Conservation (phyloP, 2,113 vertebrate genomes). For the Platichthys flesus region DNA sequence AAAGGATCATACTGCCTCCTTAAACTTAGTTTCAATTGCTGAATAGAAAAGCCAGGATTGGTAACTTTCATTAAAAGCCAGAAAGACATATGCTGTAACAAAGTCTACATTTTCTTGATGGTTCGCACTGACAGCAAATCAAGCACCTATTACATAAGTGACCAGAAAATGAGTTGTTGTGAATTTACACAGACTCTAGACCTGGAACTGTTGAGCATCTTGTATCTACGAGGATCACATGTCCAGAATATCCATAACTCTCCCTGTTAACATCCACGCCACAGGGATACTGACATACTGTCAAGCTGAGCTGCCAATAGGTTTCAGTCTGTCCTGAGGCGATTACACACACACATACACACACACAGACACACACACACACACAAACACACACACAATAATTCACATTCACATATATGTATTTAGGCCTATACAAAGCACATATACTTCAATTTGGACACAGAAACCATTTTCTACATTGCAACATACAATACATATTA, state of each 20-base stretch:
- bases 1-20: constrained; percentile 3
- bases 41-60: neutral
- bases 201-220: constrained; percentile 26
- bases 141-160: constrained; percentile 28
- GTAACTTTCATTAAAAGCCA: constrained; percentile 2
- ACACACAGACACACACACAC: constrained; percentile 10
- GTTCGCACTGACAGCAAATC: constrained; percentile 47
- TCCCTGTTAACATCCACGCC: constrained; percentile 58
- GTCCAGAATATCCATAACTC: constrained; percentile 60
- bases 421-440: neutral
- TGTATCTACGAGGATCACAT: constrained; percentile 47
- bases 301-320: constrained; percentile 64
- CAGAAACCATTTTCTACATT: neutral
- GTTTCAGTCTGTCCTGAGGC: constrained; percentile 51
- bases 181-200: constrained; percentile 17
- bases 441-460: neutral
- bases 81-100: neutral
- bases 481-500: neutral
- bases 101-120: constrained; percentile 14
- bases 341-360: constrained; percentile 23
- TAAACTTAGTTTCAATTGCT: neutral
- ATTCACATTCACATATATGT: too few relatives aligned
- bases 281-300: constrained; percentile 54
- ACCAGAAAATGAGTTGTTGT: constrained; percentile 51
- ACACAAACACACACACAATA: neutral